Evolutionary conservation across 1,140 invertebrate species (phyloP), one percentile per base, ranked within the genome.

Genomic region (Cyrtorhinus lividipennis): DNA sequence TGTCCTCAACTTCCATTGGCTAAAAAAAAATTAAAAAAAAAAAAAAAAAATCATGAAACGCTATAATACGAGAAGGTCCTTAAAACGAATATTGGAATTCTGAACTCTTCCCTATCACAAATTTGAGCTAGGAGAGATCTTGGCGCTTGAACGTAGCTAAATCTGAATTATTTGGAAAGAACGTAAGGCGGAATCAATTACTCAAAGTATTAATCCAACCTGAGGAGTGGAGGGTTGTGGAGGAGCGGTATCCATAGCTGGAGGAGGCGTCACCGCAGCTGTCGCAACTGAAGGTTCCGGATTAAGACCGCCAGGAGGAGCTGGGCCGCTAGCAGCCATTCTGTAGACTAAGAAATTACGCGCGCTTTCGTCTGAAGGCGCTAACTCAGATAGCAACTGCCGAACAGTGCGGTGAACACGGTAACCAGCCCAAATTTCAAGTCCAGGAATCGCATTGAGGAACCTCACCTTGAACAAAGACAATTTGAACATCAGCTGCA

Each of bases 1-100:
- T 25, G 18, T 62, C 68, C 59, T 74, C 73, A 12, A 70, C 61
- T 66, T 75, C 73, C 73, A 75, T 75, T 53, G 48, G 58, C 58
- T 59, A 26, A 2, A n/a, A 59, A 27, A n/a, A 30, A 59, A 26
- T 18, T 15, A 38, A 38, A 8, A 15, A 38, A 8, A 38, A n/a
- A n/a, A 48, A 69, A n/a, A n/a, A n/a, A n/a, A n/a, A n/a, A n/a
- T n/a, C n/a, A n/a, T n/a, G n/a, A n/a, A n/a, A n/a, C n/a, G n/a
- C n/a, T n/a, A n/a, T n/a, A n/a, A n/a, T n/a, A n/a, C n/a, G n/a
- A n/a, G n/a, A n/a, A n/a, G n/a, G n/a, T n/a, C n/a, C n/a, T n/a
- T n/a, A n/a, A n/a, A n/a, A n/a, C n/a, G n/a, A n/a, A n/a, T n/a
- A n/a, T n/a, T n/a, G n/a, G n/a, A n/a, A n/a, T n/a, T n/a, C n/a